These are phyloP conservation scores for Novumbra hubbsi DNA, from an alignment of 2,797 vertebrate species.

Conservation along the genomic window DNA sequence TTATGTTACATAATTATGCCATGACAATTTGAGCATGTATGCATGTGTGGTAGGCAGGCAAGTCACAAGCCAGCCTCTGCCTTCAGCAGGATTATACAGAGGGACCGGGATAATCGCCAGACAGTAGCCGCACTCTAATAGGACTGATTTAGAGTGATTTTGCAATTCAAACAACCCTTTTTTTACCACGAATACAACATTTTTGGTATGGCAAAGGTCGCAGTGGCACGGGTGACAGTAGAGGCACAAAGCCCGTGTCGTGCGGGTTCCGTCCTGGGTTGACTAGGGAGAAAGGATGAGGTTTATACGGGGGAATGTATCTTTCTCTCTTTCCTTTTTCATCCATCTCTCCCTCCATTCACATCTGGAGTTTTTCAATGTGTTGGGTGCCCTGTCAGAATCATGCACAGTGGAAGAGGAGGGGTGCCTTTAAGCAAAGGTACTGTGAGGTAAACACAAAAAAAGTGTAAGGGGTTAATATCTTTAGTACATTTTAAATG, in stretches of 20 bases:
- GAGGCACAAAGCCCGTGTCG: constrained; percentile 42
- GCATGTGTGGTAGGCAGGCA: constrained; percentile 66
- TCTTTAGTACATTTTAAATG: too few relatives aligned
- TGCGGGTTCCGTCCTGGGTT: constrained; percentile 43
- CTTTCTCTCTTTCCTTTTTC: constrained; percentile 18
- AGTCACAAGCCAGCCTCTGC: not conserved
- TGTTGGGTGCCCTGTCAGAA: too few relatives aligned
- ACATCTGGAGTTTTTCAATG: too few relatives aligned
- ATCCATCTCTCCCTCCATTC: constrained; percentile 5
- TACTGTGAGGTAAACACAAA: too few relatives aligned
- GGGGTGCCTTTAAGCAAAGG: too few relatives aligned
- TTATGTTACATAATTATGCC: constrained; percentile 81
- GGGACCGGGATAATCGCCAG: constrained; percentile 68
- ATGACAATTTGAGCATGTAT: constrained; percentile 76
- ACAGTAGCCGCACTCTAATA: constrained; percentile 61
- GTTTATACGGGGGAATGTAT: not conserved
- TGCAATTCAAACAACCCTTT: constrained; percentile 79
- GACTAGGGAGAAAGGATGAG: not conserved
- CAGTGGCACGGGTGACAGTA: constrained; percentile 41
- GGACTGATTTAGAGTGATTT: constrained; percentile 74
- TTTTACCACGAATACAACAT: constrained; percentile 79
- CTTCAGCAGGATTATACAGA: constrained; percentile 69
- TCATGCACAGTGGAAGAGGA: too few relatives aligned
- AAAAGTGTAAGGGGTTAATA: too few relatives aligned
- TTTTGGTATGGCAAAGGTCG: constrained; percentile 7